A percentile compares a stretch with the other conserved stretches of the same genome.
phyloP scores from a whole-genome alignment of 2,888 invertebrate species.

The Conus canariensis region DNA sequence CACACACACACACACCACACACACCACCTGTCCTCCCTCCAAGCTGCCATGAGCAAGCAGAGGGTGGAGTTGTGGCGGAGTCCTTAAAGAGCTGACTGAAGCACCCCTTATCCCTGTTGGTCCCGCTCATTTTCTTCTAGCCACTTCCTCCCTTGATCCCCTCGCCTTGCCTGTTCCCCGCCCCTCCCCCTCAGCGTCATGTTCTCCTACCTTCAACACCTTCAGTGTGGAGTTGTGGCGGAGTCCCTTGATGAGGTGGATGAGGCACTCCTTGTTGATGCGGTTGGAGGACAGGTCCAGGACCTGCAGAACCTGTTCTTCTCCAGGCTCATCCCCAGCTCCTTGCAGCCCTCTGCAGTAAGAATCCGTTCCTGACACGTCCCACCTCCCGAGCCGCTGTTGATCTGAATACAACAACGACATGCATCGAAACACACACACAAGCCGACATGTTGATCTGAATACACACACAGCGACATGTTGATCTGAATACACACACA shows the following conservation, averaged over 20 bases:
- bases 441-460: background rate
- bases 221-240: conserved; percentile 63
- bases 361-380: conserved; percentile 67
- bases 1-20: no score
- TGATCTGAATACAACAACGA: conserved; percentile 43
- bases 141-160: no score
- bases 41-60: no score
- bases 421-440: background rate
- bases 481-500: no score
- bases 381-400: conserved; percentile 63
- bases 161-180: no score
- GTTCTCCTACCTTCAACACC: conserved; percentile 58
- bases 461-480: no score
- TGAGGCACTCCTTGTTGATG: conserved; percentile 67
- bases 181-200: no score
- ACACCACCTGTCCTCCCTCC: no score
- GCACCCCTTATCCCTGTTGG: no score
- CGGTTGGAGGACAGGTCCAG: conserved; percentile 72
- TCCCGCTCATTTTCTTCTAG: no score
- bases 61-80: no score
- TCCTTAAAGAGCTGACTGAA: no score
- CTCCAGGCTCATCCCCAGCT: conserved; percentile 60
- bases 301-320: conserved; percentile 58
- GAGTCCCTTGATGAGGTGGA: conserved; percentile 67
- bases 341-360: conserved; percentile 64